These are phyloP conservation scores for Tupaia tana DNA, from an alignment of 2,113 vertebrate species.

Conservation along the genomic window DNA sequence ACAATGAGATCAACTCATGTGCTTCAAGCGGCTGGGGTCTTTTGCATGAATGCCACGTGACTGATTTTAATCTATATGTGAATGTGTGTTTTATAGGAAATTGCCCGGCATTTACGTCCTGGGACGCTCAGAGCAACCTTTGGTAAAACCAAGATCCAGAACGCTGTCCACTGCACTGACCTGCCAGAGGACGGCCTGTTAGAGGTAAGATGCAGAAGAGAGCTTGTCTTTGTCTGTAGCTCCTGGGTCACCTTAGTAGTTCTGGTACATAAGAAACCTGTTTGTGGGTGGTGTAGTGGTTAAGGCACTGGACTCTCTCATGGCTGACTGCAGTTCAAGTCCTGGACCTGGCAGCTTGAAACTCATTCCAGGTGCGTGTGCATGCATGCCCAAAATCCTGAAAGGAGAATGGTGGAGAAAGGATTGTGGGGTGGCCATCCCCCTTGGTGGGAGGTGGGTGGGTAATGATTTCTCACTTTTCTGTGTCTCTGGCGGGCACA, in stretches of 20 bases:
- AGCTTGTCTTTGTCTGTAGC: not conserved
- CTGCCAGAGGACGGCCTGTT: conserved; percentile 94
- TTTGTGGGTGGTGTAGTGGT: too few species aligned
- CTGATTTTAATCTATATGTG: not conserved
- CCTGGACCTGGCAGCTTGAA: too few species aligned
- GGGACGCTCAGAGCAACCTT: conserved; percentile 91
- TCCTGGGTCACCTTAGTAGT: not conserved
- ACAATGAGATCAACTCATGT: not conserved
- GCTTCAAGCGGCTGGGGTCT: not conserved
- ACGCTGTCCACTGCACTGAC: conserved; percentile 96
- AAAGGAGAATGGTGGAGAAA: too few species aligned
- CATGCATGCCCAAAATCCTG: too few species aligned
- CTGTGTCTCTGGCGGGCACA: too few species aligned
- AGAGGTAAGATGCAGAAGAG: conserved; percentile 89
- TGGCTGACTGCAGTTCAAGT: too few species aligned
- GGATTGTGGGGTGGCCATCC: too few species aligned
- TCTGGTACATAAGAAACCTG: not conserved
- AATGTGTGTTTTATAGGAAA: conserved; percentile 88
- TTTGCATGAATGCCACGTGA: not conserved
- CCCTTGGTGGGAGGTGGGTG: too few species aligned
- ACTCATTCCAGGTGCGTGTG: too few species aligned
- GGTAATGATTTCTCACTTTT: too few species aligned
- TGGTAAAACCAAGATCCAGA: conserved; percentile 94
- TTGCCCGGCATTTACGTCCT: conserved; percentile 93
- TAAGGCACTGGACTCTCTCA: too few species aligned